Evolutionary conservation across 2,888 invertebrate genomes (phyloP).

Genomic region (Eupelmus urozonus): DNA sequence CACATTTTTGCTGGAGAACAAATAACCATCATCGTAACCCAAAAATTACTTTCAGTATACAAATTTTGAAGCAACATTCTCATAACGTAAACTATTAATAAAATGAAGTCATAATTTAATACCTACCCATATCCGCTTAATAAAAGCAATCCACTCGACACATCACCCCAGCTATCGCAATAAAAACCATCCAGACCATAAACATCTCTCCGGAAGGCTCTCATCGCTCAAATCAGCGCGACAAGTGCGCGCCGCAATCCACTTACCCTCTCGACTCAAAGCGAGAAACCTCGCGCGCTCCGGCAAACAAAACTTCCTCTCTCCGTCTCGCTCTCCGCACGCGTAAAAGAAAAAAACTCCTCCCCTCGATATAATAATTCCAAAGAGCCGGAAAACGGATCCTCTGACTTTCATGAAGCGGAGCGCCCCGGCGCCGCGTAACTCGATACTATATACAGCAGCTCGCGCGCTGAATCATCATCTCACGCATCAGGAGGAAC

Average conservation of each 20-base stretch:
- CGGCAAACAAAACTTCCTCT: constrained; percentile 1
- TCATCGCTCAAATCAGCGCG: constrained; percentile 5
- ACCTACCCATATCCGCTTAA: no score
- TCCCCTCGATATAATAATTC: constrained; percentile 24
- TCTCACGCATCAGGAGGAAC: background rate
- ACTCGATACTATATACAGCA: background rate
- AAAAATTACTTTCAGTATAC: no score
- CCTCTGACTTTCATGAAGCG: constrained; percentile 44
- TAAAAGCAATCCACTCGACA: background rate
- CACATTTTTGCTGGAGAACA: no score
- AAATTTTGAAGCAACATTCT: no score
- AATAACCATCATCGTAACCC: no score
- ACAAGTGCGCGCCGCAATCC: constrained; percentile 44
- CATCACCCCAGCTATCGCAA: background rate
- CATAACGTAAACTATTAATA: no score
- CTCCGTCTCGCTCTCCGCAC: no score
- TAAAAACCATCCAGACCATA: no score
- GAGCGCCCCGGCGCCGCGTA: background rate
- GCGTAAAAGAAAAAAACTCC: background rate
- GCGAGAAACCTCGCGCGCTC: background rate
- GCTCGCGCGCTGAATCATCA: constrained; percentile 21
- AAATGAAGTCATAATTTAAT: no score
- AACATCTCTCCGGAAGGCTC: no score
- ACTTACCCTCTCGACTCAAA: constrained; percentile 2
- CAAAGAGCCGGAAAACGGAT: constrained; percentile 33